These are phyloP conservation scores for Eupleurogrammus muticus DNA, from an alignment of 2,797 vertebrate species.

Conservation along the genomic window DNA sequence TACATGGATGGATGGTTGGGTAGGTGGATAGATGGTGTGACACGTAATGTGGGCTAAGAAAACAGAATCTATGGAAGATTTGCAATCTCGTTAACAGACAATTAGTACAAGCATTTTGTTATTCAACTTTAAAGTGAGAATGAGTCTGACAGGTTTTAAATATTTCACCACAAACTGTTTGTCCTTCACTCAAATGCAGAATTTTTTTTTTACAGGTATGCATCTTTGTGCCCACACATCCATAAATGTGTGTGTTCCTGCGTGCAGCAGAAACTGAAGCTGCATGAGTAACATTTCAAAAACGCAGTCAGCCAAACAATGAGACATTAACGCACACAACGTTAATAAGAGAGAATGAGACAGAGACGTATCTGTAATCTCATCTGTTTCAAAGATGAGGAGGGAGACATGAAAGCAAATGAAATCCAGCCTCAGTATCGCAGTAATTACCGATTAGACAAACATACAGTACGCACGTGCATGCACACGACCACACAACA, in stretches of 20 bases:
- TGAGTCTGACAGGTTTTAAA: slow-evolving; percentile 5
- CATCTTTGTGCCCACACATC: neutral
- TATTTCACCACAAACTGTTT: slow-evolving; percentile 7
- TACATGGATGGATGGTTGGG: neutral
- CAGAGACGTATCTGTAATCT: slow-evolving; percentile 59
- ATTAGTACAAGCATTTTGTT: slow-evolving; percentile 3
- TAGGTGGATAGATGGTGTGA: neutral
- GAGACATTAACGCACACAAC: slow-evolving; percentile 56
- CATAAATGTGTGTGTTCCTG: neutral
- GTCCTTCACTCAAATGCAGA: slow-evolving; percentile 4
- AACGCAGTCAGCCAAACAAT: slow-evolving; percentile 58
- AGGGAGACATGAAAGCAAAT: slow-evolving; percentile 45
- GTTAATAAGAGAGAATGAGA: slow-evolving; percentile 51
- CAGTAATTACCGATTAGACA: slow-evolving; percentile 38
- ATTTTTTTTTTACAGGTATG: slow-evolving; percentile 9
- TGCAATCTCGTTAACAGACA: slow-evolving; percentile 8
- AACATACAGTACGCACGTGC: slow-evolving; percentile 24
- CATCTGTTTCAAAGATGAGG: slow-evolving; percentile 56
- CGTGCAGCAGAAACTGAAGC: slow-evolving; percentile 50
- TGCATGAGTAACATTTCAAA: slow-evolving; percentile 60
- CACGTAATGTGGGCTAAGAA: neutral
- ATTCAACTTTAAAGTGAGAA: neutral
- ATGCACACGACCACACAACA: slow-evolving; percentile 25
- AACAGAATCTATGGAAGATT: neutral
- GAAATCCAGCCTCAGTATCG: slow-evolving; percentile 42